phyloP scores from a whole-genome alignment of 2,888 invertebrate genomes.

The Eristalinus aeneus region DNA sequence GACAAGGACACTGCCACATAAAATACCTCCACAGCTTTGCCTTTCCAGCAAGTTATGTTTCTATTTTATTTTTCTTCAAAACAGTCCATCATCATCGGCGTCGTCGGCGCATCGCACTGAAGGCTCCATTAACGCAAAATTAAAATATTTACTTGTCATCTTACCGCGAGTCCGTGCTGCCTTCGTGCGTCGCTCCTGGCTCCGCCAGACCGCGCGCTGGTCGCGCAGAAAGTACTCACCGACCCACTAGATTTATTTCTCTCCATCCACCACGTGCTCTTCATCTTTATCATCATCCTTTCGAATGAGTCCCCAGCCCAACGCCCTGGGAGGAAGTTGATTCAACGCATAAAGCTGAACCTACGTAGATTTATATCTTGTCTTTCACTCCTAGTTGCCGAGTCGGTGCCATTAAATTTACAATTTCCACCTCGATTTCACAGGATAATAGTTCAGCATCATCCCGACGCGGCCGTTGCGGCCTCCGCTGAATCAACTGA shows the following conservation, averaged over 20 bases:
- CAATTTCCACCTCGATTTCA: constrained; percentile 64
- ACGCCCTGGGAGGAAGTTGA: constrained; percentile 43
- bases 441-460: constrained; percentile 61
- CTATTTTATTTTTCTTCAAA: constrained; percentile 24
- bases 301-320: constrained; percentile 7
- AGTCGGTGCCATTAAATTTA: constrained; percentile 61
- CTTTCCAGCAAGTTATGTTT: not conserved
- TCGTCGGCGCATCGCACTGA: constrained; percentile 18
- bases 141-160: constrained; percentile 70
- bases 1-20: constrained; percentile 9
- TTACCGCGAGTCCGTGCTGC: constrained; percentile 25
- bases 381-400: constrained; percentile 40
- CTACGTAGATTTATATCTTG: constrained; percentile 64
- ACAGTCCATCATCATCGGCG: constrained; percentile 49
- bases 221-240: constrained; percentile 5
- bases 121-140: constrained; percentile 68
- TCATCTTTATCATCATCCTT: constrained; percentile 25
- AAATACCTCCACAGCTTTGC: not conserved
- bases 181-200: constrained; percentile 12
- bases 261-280: not conserved
- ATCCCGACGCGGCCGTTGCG: constrained; percentile 6
- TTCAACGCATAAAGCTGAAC: constrained; percentile 60
- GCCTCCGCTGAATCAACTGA: constrained; percentile 63
- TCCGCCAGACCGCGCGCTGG: not conserved
- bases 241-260: constrained; percentile 7